phyloP scores from a whole-genome alignment of 2,113 vertebrate species.

The Podiceps cristatus region DNA sequence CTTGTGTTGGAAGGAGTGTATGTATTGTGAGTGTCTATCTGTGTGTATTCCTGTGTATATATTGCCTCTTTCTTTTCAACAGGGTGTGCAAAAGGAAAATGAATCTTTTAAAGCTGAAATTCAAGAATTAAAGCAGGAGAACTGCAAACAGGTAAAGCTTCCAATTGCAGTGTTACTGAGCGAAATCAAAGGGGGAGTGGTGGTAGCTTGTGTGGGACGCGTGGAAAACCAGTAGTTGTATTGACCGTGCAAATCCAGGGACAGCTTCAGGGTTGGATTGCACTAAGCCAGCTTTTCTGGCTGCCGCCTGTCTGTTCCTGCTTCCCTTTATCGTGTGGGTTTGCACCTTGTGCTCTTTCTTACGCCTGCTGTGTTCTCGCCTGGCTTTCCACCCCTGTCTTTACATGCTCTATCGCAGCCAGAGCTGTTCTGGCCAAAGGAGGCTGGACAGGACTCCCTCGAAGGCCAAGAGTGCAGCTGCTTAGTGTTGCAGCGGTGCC shows the following conservation, averaged over 20 bases:
- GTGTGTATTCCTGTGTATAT: fast-evolving
- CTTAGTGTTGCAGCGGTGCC: not conserved
- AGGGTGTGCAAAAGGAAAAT: conserved; percentile 79
- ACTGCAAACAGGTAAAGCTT: conserved; percentile 72
- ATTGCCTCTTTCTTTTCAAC: conserved; percentile 17
- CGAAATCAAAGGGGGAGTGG: not conserved
- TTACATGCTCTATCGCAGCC: fast-evolving
- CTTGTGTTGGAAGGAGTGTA: not conserved
- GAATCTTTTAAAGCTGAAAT: conserved; percentile 75
- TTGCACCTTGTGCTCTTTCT: not conserved
- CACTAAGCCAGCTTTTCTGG: not conserved
- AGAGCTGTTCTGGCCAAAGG: not conserved
- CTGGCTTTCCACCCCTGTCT: not conserved
- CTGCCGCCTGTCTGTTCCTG: not conserved
- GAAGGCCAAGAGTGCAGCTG: not conserved
- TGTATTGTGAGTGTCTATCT: not conserved
- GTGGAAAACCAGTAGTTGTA: not conserved
- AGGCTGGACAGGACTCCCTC: not conserved
- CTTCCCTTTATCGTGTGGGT: not conserved
- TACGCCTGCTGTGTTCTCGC: not conserved
- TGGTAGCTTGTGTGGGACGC: not conserved
- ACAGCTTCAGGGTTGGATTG: not conserved
- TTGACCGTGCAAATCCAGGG: not conserved
- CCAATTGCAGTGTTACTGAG: not conserved
- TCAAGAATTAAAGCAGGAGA: conserved; percentile 76